A percentile compares a stretch with the other conserved stretches of the same genome.
Conservation (phyloP, 2,113 vertebrate species). For the Furnarius figulus region DNA sequence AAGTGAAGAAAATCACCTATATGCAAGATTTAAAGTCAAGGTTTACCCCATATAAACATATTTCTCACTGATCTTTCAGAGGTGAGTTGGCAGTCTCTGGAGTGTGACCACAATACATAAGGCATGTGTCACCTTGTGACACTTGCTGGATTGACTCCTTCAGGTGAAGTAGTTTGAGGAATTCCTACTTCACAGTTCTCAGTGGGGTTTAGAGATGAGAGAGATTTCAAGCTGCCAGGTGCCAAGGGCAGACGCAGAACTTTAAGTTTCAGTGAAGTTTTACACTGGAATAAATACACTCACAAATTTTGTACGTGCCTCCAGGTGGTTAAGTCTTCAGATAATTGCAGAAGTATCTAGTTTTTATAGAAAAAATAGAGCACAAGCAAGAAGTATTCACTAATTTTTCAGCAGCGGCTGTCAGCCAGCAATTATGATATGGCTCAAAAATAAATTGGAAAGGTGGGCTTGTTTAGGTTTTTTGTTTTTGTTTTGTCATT, state of each 20-base stretch:
- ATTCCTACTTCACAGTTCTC: conserved; percentile 7
- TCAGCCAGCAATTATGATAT: neutral
- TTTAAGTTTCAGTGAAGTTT: neutral
- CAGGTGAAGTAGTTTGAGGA: conserved; percentile 23
- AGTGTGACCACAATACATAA: conserved; percentile 27
- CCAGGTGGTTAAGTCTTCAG: neutral
- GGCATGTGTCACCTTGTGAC: conserved; percentile 37
- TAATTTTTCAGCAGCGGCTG: neutral
- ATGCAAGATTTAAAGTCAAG: neutral
- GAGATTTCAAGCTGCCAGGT: neutral
- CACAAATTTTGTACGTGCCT: neutral
- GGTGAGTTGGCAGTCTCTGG: neutral
- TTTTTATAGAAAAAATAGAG: neutral
- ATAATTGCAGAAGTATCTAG: neutral
- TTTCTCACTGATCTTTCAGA: conserved; percentile 1
- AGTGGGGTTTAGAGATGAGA: conserved; percentile 8
- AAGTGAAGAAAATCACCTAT: neutral
- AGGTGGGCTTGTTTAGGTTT: neutral
- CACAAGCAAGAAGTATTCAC: neutral
- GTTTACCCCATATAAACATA: neutral
- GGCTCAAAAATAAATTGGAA: neutral
- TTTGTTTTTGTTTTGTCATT: neutral
- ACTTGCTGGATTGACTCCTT: conserved; percentile 31
- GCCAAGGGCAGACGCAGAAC: neutral
- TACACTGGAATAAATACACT: neutral